Evolutionary conservation across 2,797 vertebrate genomes (phyloP), one percentile per base, ranked within the genome.

Genomic region (Coilia nasus): DNA sequence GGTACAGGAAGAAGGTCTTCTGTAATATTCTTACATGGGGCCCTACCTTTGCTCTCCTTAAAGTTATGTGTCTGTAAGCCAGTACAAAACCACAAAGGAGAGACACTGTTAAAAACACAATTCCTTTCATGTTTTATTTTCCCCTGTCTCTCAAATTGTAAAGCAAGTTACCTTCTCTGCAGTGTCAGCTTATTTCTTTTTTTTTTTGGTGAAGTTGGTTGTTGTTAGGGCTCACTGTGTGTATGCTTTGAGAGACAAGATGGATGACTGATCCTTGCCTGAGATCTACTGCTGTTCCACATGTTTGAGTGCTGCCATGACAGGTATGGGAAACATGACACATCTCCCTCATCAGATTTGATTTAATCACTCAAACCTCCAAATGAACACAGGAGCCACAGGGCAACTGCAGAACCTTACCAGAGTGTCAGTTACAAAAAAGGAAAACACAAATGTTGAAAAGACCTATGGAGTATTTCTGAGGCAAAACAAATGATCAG

Each of bases 231-330:
- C 67, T 17, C 14, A 17, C 5, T 75, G 14, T 35, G 28, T 75
- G 35, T 75, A 35, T 35, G 67, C 67, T 75, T 31, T 75, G 67
- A 75, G 67, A 75, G 67, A 35, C 67, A 75, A 75, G 67, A 75
- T 35, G 67, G 31, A 11, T 44, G 35, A 78, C 11, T 41, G 71
- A 78, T 78, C 21, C 35, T 78, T 21, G 71, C 19, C 35, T 17
- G 28, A 75, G 12, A 75, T 41, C 67, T 35, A 78, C 6, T 44
- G 17, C 71, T 78, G 28, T 14, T 71, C 67, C 19, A 6, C 31
- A 7, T 19, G 35, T 78, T 44, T 19, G 71, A 21, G 71, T 78
- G 31, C 14, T 6, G 14, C 44, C 31, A 78, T 78, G 19, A 78
- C 44, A 78, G 71, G 71, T 17, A 21, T 78, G 31, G 35, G 35